These are phyloP conservation scores for Silurus aristotelis DNA, from an alignment of 2,797 vertebrate species.

Conservation along the genomic window DNA sequence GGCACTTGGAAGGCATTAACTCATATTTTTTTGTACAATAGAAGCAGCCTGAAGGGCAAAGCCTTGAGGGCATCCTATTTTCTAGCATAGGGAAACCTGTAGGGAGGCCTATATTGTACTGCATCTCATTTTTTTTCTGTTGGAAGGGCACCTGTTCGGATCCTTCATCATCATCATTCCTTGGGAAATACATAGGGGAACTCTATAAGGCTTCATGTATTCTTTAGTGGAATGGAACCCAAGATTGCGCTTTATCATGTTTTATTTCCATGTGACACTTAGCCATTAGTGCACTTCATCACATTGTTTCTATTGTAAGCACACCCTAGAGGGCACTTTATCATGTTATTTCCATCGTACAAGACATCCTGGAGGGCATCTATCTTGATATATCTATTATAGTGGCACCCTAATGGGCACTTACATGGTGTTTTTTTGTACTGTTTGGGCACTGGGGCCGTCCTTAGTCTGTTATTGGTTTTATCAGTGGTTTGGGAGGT, in stretches of 20 bases:
- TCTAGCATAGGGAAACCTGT: neutral
- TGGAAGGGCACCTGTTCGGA: neutral
- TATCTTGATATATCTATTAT: neutral
- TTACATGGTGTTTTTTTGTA: neutral
- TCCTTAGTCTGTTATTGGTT: neutral
- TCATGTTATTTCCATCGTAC: neutral
- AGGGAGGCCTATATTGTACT: neutral
- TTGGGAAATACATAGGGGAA: neutral
- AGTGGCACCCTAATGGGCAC: neutral
- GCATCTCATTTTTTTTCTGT: neutral
- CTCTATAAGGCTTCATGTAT: neutral
- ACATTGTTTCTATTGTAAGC: neutral
- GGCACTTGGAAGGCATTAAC: neutral
- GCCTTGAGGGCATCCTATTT: neutral
- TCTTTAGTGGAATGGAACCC: slow-evolving; percentile 9
- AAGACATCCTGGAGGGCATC: neutral
- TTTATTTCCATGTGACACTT: neutral
- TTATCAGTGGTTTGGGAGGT: neutral
- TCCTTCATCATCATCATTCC: neutral
- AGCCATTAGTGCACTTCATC: slow-evolving; percentile 1
- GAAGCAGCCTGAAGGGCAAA: neutral
- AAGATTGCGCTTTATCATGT: neutral
- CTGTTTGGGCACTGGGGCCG: neutral
- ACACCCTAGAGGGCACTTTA: neutral
- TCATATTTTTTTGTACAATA: neutral